Evolutionary conservation across 2,113 vertebrate species (phyloP), one percentile per base, ranked within the genome.

Genomic region (Notarius quadriscutis): DNA sequence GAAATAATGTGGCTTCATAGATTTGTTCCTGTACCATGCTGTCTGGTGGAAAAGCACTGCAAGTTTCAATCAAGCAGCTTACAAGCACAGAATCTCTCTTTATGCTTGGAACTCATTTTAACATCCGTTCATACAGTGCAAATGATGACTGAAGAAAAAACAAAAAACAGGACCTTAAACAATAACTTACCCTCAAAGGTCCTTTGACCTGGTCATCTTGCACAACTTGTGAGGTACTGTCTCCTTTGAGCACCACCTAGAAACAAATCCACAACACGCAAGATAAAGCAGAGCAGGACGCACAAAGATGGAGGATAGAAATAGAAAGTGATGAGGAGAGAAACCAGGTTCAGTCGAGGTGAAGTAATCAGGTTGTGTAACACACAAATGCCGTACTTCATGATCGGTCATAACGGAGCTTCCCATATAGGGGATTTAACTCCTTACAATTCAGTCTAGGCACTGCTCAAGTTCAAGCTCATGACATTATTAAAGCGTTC

Each of bases 191-290:
- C 96, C 97, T 96, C 90, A 99, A 95, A 87, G 96, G 95, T 85
- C 98, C 98, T 96, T 99, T 99, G 71, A 99, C 97, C 96, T 99
- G 98, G 93, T 99, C 98, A 92, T 99, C 98, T 91, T 99, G 98
- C 62, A 99, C 97, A 93, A 99, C 95, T 27, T 99, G 98, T 81
- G 97, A 97, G 55, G 96, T 97, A 81, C 95, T 97, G 87, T 99
- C 98, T 84, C 97, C 97, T 92, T 99, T 99, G 87, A 98, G 94
- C 72, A 96, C 94, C 91, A 99, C 98, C 98, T 99, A 93, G 7
- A 93, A 94, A 86, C 25, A 80, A n/a, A 72, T 14, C 71, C 60
- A 63, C 1, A 0, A 22, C 8, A 9, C 1, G 72, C 55, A 48
- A 71, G 20, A 79, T 75, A 20, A 27, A 85, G 92, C 30, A 65